These are phyloP conservation scores for Amphimallon solstitiale DNA, from an alignment of 2,888 invertebrate species.

Conservation along the genomic window DNA sequence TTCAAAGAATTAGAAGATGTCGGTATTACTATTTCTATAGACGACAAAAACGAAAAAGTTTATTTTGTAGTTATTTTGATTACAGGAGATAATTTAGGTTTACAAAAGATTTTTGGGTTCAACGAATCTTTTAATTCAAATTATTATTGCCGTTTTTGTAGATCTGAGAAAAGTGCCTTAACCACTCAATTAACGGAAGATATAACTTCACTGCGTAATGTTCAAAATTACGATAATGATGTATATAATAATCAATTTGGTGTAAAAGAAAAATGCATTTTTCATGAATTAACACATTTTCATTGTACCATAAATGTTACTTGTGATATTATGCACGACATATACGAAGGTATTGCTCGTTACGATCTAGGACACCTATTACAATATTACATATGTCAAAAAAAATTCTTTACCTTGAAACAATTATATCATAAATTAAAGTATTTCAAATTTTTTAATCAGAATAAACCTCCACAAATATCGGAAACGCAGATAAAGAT, in stretches of 20 bases:
- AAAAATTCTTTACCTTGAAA: slow-evolving; percentile 39
- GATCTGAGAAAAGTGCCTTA: background rate
- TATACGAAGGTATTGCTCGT: too few relatives aligned
- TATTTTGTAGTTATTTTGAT: slow-evolving; percentile 44
- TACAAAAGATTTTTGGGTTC: slow-evolving; percentile 47
- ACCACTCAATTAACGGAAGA: background rate
- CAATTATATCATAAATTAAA: slow-evolving; percentile 38
- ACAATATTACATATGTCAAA: slow-evolving; percentile 38
- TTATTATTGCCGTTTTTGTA: slow-evolving; percentile 49
- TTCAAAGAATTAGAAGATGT: slow-evolving; percentile 45
- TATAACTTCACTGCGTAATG: background rate
- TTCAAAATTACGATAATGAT: slow-evolving; percentile 11
- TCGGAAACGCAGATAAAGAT: slow-evolving; percentile 42
- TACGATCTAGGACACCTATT: slow-evolving; percentile 48
- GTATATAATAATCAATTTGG: slow-evolving; percentile 39
- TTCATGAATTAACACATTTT: slow-evolving; percentile 44
- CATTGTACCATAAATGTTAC: slow-evolving; percentile 47
- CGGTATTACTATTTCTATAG: slow-evolving; percentile 43
- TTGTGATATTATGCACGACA: too few relatives aligned
- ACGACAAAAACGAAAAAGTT: slow-evolving; percentile 29
- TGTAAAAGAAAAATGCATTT: slow-evolving; percentile 46
- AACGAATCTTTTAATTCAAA: slow-evolving; percentile 47
- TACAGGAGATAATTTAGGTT: slow-evolving; percentile 50
- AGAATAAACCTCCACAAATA: slow-evolving; percentile 39
- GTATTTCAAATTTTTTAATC: background rate